Conservation (phyloP, 1,140 invertebrate genomes). For the Drosophila bocki region DNA sequence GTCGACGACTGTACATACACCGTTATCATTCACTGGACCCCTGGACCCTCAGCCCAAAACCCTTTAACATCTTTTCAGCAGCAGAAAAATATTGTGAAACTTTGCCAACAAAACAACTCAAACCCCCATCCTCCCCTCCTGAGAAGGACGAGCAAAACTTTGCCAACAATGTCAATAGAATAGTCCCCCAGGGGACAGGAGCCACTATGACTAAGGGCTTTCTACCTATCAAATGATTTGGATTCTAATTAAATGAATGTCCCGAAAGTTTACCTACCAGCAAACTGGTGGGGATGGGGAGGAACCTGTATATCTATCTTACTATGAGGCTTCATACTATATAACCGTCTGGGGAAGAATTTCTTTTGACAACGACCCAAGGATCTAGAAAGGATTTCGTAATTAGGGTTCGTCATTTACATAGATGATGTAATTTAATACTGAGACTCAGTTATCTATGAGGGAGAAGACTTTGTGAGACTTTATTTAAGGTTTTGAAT, state of each 20-base stretch:
- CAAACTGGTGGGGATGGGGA: background rate
- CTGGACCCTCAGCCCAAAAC: constrained; percentile 11
- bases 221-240: constrained; percentile 57
- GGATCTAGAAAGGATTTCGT: constrained; percentile 31
- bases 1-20: constrained; percentile 52
- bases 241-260: constrained; percentile 57
- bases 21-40: constrained; percentile 52
- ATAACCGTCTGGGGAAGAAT: constrained; percentile 8
- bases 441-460: background rate
- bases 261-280: constrained; percentile 33
- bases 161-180: constrained; percentile 54
- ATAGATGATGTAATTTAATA: constrained; percentile 42
- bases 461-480: background rate
- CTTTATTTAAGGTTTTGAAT: background rate
- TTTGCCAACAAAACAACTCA: constrained; percentile 57
- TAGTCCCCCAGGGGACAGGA: constrained; percentile 47
- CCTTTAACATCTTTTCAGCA: constrained; percentile 57
- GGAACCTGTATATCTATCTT: constrained; percentile 13
- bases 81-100: constrained; percentile 59
- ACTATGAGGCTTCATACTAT: background rate
- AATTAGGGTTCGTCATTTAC: constrained; percentile 40
- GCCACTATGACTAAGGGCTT: constrained; percentile 51
- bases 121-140: constrained; percentile 2
- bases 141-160: constrained; percentile 21
- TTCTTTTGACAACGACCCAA: constrained; percentile 15